These are phyloP conservation scores for Apaloderma vittatum DNA, from an alignment of 2,113 vertebrate species.

Conservation along the genomic window DNA sequence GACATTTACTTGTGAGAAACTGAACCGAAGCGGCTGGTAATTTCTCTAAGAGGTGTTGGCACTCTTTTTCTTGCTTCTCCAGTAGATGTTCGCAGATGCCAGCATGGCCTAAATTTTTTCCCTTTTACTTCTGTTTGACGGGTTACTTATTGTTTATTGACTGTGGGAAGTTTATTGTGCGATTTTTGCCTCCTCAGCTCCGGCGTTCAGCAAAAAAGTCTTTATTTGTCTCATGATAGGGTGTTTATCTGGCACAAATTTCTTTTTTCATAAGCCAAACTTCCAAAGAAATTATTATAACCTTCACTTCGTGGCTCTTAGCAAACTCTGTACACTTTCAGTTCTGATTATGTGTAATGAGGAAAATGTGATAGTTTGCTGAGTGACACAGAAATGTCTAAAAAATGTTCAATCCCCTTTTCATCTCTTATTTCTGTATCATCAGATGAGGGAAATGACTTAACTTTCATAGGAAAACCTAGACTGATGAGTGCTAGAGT, in stretches of 20 bases:
- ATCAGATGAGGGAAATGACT: not conserved
- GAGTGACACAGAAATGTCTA: not conserved
- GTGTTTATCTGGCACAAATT: not conserved
- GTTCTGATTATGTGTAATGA: not conserved
- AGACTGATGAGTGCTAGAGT: not conserved
- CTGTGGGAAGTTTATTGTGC: not conserved
- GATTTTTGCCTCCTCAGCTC: not conserved
- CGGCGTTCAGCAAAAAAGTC: not conserved
- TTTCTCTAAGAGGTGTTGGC: not conserved
- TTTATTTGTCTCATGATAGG: not conserved
- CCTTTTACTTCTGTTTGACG: not conserved
- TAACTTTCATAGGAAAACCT: not conserved
- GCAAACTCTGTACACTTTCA: not conserved
- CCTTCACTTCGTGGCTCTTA: not conserved
- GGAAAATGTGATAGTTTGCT: not conserved
- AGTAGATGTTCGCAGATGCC: not conserved
- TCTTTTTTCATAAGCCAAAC: not conserved
- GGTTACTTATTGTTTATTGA: not conserved
- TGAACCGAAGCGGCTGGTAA: not conserved
- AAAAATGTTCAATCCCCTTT: not conserved
- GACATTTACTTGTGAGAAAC: not conserved
- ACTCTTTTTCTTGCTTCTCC: constrained; percentile 9
- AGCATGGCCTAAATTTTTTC: not conserved
- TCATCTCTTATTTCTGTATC: not conserved
- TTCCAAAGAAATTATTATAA: not conserved